These are phyloP conservation scores for Drosophila trapezifrons DNA, from an alignment of 1,140 invertebrate species.

Conservation along the genomic window DNA sequence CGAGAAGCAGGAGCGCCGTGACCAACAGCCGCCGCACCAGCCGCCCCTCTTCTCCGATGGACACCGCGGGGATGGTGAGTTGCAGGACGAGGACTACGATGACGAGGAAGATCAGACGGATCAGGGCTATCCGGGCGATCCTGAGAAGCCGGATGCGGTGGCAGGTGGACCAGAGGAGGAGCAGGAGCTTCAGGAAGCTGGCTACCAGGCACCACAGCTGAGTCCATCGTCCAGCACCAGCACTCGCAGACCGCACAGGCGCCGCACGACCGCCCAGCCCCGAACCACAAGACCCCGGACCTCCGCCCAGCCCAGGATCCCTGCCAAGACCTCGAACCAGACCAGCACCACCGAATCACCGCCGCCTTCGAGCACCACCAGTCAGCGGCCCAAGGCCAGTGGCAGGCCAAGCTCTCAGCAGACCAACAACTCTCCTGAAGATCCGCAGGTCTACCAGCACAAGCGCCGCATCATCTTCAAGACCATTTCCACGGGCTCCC, in stretches of 20 bases:
- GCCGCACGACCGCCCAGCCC: slow-evolving; percentile 41
- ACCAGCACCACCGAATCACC: slow-evolving; percentile 33
- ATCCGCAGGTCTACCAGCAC: slow-evolving; percentile 67
- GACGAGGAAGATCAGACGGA: slow-evolving; percentile 53
- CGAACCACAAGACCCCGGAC: slow-evolving; percentile 44
- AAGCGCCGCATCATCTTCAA: slow-evolving; percentile 77
- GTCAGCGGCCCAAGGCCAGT: slow-evolving; percentile 15
- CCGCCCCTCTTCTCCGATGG: slow-evolving; percentile 48
- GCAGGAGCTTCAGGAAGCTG: slow-evolving; percentile 12
- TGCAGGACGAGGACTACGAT: slow-evolving; percentile 66
- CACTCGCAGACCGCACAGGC: slow-evolving; percentile 18
- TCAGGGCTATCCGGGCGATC: slow-evolving; percentile 27
- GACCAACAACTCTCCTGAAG: slow-evolving; percentile 27
- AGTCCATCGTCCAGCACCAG: slow-evolving; percentile 7
- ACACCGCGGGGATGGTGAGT: slow-evolving; percentile 27
- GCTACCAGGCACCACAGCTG: slow-evolving; percentile 40
- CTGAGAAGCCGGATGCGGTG: slow-evolving; percentile 58
- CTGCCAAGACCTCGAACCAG: slow-evolving; percentile 22
- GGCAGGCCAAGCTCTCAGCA: slow-evolving; percentile 8
- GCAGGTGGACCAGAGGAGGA: slow-evolving; percentile 30
- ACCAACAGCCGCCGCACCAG: slow-evolving; percentile 54
- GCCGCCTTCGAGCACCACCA: slow-evolving; percentile 1
- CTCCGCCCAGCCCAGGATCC: slow-evolving; percentile 1
- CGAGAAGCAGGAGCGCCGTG: slow-evolving; percentile 43
- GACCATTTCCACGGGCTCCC: slow-evolving; percentile 75